Percentiles rank a stretch among this genome's conserved stretches.
Conservation (phyloP, 2,888 invertebrate species). For the Hedya salicella region DNA sequence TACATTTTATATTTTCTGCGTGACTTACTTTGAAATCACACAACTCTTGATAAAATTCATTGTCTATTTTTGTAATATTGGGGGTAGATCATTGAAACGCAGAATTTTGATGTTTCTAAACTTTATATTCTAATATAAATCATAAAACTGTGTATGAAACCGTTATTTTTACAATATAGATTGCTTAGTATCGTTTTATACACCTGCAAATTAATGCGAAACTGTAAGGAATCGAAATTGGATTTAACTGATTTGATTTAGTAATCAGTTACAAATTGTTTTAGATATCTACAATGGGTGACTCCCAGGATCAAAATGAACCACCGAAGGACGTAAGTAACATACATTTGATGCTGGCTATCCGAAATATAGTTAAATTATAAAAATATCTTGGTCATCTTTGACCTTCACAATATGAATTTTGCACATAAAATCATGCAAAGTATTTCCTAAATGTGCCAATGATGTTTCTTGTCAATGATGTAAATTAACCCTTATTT, state of each 20-base stretch:
- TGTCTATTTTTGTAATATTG: slow-evolving; percentile 2
- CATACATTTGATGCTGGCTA: not conserved
- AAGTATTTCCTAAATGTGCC: too few relatives aligned
- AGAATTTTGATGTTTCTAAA: not conserved
- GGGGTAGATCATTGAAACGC: slow-evolving; percentile 25
- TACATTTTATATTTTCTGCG: not conserved
- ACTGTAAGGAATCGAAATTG: not conserved
- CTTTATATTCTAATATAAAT: not conserved
- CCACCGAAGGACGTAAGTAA: slow-evolving; percentile 77
- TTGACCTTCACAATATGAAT: not conserved
- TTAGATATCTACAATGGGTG: slow-evolving; percentile 68
- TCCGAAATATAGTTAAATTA: not conserved
- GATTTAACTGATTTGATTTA: slow-evolving; percentile 36
- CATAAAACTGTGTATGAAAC: not conserved
- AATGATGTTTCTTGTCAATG: too few relatives aligned
- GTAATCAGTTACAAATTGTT: slow-evolving; percentile 38
- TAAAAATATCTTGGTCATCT: not conserved
- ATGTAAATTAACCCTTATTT: too few relatives aligned
- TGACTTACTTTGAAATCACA: not conserved
- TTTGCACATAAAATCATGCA: too few relatives aligned
- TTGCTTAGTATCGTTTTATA: not conserved
- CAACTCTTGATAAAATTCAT: not conserved
- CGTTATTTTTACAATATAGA: not conserved
- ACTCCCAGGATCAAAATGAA: slow-evolving; percentile 75
- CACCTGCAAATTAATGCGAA: not conserved